Conservation (phyloP, 1,140 invertebrate genomes). For the Pygmarrhopalites habei region DNA sequence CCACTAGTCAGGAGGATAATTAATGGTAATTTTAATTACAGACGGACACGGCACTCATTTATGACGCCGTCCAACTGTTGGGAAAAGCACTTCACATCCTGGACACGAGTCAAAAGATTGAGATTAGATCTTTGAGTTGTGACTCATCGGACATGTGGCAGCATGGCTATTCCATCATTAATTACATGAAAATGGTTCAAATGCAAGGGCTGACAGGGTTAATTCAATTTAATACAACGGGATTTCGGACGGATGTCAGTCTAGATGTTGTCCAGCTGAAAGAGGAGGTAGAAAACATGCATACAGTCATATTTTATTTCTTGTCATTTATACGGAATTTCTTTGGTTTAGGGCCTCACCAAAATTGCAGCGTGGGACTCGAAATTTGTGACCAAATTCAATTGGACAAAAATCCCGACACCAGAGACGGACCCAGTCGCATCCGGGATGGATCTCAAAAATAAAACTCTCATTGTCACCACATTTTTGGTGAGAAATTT, state of each 20-base stretch:
- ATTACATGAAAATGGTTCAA: constrained; percentile 91
- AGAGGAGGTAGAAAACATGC: constrained; percentile 44
- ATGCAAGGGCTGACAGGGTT: constrained; percentile 84
- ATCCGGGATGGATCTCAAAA: constrained; percentile 59
- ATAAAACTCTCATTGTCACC: constrained; percentile 85
- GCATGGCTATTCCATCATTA: constrained; percentile 87
- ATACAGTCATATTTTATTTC: background rate
- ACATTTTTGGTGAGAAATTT: constrained; percentile 74
- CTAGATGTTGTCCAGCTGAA: constrained; percentile 80
- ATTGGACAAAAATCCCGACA: constrained; percentile 71
- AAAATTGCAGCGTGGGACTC: constrained; percentile 86
- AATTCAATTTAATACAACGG: constrained; percentile 92
- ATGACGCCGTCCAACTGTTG: constrained; percentile 89
- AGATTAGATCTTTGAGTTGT: constrained; percentile 81
- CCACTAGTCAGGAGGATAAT: no score
- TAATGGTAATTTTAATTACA: constrained; percentile 44
- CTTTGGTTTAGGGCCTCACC: constrained; percentile 55
- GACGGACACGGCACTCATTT: constrained; percentile 90
- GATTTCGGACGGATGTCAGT: constrained; percentile 81
- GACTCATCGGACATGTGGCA: constrained; percentile 86
- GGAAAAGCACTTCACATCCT: constrained; percentile 88
- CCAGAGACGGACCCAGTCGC: constrained; percentile 70
- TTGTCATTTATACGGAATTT: background rate
- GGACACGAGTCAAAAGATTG: constrained; percentile 80
- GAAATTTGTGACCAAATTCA: constrained; percentile 79